Evolutionary conservation across 2,797 vertebrate genomes (phyloP), one percentile per base, ranked within the genome.

Genomic region (Eidolon dupreanum): DNA sequence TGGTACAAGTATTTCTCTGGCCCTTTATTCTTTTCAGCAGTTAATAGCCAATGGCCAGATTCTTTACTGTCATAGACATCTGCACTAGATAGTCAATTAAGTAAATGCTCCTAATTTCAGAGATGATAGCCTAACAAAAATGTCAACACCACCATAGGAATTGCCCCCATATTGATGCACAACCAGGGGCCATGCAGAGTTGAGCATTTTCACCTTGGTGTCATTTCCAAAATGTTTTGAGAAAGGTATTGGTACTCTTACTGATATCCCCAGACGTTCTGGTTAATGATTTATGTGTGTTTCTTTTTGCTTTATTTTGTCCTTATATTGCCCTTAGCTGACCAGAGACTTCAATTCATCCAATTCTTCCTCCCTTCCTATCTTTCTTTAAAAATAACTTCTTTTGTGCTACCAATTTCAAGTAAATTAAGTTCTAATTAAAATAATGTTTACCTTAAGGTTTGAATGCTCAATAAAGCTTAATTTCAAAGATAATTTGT

Each of bases 371-470:
- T 79, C 61, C 22, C 36, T 36, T 8, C 13, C 24, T 16, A 41
- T 57, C 5, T 71, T 26, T 91, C 15, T 9, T 26, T 41, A 90
- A 90, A 94, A 73, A 26, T 4, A 77, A 26, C 24, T 88, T 71
- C 43, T 85, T 88, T 88, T 53, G 49, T 92, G 71, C 59, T 92
- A 4, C 89, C 53, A 26, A 77, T 93, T 96, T 91, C 59, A 93
- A 73, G 12, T 68, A 90, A 94, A 85, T 91, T 92, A 93, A 49
- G 3, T 88, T 94, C 78, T 90, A 82, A 88, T 91, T 91, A 90
- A 95, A 93, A 74, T 91, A 82, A 83, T 90, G 95, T 97, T 79
- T 24, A 89, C 12, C 16, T 66, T 89, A 78, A 59, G 46, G 12
- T 94, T 93, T 90, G 70, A 92, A 87, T 96, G 81, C 65, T 90